phyloP scores from a whole-genome alignment of 92 coral and sea anemone species.

The Pocillopora grandis region DNA sequence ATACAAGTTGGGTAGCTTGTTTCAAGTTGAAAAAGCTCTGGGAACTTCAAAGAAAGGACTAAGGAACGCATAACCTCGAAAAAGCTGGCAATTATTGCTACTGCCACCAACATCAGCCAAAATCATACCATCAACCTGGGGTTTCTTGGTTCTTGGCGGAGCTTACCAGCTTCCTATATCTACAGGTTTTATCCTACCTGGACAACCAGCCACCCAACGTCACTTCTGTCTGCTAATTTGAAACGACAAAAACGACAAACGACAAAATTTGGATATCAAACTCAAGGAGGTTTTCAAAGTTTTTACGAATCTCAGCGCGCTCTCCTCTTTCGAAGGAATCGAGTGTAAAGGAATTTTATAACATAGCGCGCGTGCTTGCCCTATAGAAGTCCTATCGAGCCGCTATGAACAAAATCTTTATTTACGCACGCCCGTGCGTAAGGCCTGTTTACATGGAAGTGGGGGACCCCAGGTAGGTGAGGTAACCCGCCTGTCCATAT shows the following conservation, averaged over 20 bases:
- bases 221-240: background rate
- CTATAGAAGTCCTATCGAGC: too few relatives aligned
- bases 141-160: background rate
- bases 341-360: too few relatives aligned
- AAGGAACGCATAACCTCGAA: constrained; percentile 1
- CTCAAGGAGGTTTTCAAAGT: background rate
- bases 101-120: constrained; percentile 2
- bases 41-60: background rate
- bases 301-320: background rate
- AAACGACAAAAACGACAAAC: too few relatives aligned
- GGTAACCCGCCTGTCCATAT: too few relatives aligned
- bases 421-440: too few relatives aligned
- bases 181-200: background rate
- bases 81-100: constrained; percentile 1
- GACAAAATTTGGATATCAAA: background rate
- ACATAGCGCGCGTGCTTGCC: too few relatives aligned
- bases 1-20: background rate
- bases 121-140: background rate
- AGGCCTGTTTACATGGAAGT: too few relatives aligned
- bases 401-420: too few relatives aligned
- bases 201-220: too few relatives aligned
- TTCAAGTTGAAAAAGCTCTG: constrained; percentile 23
- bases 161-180: background rate
- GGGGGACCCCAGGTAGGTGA: too few relatives aligned
- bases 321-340: too few relatives aligned